phyloP scores from a whole-genome alignment of 2,113 vertebrate species.

The Nerophis lumbriciformis region DNA sequence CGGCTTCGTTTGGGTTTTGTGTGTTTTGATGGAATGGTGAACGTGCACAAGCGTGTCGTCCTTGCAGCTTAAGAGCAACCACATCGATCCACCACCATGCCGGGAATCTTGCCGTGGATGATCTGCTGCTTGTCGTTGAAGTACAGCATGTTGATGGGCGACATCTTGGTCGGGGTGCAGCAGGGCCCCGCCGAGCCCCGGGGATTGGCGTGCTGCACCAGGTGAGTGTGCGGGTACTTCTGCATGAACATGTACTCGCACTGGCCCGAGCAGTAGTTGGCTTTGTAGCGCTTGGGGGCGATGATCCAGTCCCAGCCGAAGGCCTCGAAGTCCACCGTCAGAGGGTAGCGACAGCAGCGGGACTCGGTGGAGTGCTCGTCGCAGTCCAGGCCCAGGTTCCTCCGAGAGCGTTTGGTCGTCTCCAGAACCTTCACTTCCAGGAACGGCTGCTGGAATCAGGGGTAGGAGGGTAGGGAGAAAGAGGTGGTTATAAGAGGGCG shows the following conservation, averaged over 20 bases:
- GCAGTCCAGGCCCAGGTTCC: conserved; percentile 94
- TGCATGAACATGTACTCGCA: conserved; percentile 99
- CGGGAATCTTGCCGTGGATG: conserved; percentile 97
- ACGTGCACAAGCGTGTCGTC: conserved; percentile 49
- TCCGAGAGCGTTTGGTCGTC: conserved; percentile 89
- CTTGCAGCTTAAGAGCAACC: conserved; percentile 85
- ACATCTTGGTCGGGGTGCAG: conserved; percentile 99
- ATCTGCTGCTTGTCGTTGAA: conserved; percentile 99
- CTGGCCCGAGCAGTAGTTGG: conserved; percentile 98
- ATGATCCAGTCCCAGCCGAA: conserved; percentile 99
- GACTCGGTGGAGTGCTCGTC: conserved; percentile 96
- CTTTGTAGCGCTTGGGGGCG: conserved; percentile 96
- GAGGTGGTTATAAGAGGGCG: conserved; percentile 63
- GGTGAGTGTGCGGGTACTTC: conserved; percentile 96
- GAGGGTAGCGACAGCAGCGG: conserved; percentile 94
- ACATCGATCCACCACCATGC: conserved; percentile 97
- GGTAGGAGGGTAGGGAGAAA: conserved; percentile 43
- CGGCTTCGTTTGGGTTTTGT: conserved; percentile 49
- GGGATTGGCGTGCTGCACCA: conserved; percentile 96
- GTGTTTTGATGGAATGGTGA: conserved; percentile 46
- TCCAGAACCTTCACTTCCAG: conserved; percentile 97
- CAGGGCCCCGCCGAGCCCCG: conserved; percentile 93
- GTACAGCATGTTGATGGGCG: conserved; percentile 99
- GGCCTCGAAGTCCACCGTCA: conserved; percentile 96
- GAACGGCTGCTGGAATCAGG: conserved; percentile 86